Evolutionary conservation across 2,797 vertebrate genomes (phyloP).

Genomic region (Fistularia commersonii): DNA sequence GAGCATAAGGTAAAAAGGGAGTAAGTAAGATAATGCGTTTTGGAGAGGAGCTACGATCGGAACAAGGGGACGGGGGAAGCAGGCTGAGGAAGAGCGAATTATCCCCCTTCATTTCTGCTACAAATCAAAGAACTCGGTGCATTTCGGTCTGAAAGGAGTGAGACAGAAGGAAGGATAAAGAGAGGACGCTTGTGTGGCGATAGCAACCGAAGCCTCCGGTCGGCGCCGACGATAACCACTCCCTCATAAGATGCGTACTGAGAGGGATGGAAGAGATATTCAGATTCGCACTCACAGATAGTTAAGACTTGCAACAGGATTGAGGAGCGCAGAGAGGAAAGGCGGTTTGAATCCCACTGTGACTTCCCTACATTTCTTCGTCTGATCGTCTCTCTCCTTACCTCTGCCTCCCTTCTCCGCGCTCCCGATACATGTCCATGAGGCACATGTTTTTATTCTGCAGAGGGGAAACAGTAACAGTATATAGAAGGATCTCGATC

Average conservation of each 20-base stretch:
- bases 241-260: slow-evolving; percentile 32
- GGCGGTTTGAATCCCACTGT: slow-evolving; percentile 19
- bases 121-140: slow-evolving; percentile 71
- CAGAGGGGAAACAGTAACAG: slow-evolving; percentile 17
- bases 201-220: slow-evolving; percentile 27
- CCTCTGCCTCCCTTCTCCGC: slow-evolving; percentile 9
- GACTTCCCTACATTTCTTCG: slow-evolving; percentile 19
- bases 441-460: slow-evolving; percentile 23
- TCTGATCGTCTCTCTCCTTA: slow-evolving; percentile 26
- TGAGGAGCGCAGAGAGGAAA: too few species aligned
- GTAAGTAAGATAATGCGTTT: slow-evolving; percentile 21
- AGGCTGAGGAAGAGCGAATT: too few species aligned
- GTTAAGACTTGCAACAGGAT: too few species aligned
- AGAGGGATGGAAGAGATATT: slow-evolving; percentile 23
- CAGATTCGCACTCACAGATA: slow-evolving; percentile 26
- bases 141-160: too few species aligned
- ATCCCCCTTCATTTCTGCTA: slow-evolving; percentile 71
- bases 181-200: slow-evolving; percentile 18
- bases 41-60: too few species aligned
- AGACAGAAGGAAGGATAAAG: slow-evolving; percentile 40
- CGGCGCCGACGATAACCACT: slow-evolving; percentile 34
- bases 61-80: too few species aligned
- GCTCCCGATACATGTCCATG: slow-evolving; percentile 23
- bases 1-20: slow-evolving; percentile 38
- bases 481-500: slow-evolving; percentile 11